Evolutionary conservation across 2,888 invertebrate genomes (phyloP).

Genomic region (Erannis defoliaria): DNA sequence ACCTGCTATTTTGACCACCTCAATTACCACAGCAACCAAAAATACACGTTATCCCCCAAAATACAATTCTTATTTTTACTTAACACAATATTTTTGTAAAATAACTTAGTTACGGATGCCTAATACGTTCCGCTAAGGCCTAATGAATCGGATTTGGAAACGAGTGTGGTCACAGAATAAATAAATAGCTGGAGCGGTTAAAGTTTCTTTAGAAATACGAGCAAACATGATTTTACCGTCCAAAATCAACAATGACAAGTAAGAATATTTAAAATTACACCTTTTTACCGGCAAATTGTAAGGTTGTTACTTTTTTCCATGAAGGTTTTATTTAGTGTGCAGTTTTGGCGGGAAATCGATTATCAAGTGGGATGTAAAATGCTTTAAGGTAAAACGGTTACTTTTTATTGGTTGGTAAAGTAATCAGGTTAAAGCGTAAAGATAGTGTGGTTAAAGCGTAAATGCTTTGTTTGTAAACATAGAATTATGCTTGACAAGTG

Average conservation of each 20-base stretch:
- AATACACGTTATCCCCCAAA: constrained; percentile 23
- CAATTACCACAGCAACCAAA: constrained; percentile 16
- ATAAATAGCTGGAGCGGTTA: constrained; percentile 7
- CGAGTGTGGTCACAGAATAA: constrained; percentile 47
- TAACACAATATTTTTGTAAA: constrained; percentile 14
- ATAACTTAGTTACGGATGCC: constrained; percentile 54
- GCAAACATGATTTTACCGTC: constrained; percentile 53
- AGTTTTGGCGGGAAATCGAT: constrained; percentile 77
- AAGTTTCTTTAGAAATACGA: constrained; percentile 54
- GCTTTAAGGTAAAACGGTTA: constrained; percentile 48
- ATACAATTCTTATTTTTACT: constrained; percentile 25
- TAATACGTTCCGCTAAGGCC: constrained; percentile 69
- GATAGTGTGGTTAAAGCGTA: constrained; percentile 6
- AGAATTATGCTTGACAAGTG: neutral
- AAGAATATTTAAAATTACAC: constrained; percentile 32
- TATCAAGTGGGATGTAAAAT: constrained; percentile 59
- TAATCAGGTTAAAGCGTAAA: constrained; percentile 30
- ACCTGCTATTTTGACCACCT: constrained; percentile 30
- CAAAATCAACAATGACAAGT: constrained; percentile 48
- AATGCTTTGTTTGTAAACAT: no score
- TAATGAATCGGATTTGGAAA: constrained; percentile 67
- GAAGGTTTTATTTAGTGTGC: constrained; percentile 43
- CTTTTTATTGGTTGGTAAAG: constrained; percentile 14
- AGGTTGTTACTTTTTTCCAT: constrained; percentile 48
- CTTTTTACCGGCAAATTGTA: constrained; percentile 38